A percentile compares a stretch with the other conserved stretches of the same genome.
Conservation (phyloP, 92 coral and sea anemone genomes). For the Parazoanthus swiftii region DNA sequence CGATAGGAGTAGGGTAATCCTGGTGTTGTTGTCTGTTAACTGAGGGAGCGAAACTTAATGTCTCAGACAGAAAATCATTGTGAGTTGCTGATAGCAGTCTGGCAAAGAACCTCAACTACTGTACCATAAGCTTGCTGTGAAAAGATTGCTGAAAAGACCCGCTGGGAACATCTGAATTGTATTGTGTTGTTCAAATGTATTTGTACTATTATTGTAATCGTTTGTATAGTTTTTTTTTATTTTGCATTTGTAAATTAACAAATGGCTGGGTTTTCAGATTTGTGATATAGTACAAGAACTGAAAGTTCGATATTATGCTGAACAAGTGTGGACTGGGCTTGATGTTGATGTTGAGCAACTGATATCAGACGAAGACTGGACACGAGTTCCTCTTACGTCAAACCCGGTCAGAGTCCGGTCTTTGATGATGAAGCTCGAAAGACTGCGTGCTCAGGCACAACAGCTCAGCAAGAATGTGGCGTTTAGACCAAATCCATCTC, state of each 20-base stretch:
- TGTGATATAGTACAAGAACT: slow-evolving; percentile 66
- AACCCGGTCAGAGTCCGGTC: slow-evolving; percentile 60
- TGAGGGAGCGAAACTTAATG: too few species aligned
- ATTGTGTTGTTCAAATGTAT: background rate
- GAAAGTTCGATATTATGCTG: slow-evolving; percentile 73
- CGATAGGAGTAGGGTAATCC: too few species aligned
- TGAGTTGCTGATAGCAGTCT: too few species aligned
- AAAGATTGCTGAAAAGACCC: too few species aligned
- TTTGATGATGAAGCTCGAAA: slow-evolving; percentile 50
- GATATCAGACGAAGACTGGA: slow-evolving; percentile 40
- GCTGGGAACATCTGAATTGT: too few species aligned
- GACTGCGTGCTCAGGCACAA: slow-evolving; percentile 37
- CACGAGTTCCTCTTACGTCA: slow-evolving; percentile 56
- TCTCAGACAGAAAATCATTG: too few species aligned
- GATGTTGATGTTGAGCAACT: slow-evolving; percentile 42
- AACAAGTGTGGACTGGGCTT: slow-evolving; percentile 81
- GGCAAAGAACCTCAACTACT: too few species aligned
- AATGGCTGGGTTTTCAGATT: slow-evolving; percentile 50
- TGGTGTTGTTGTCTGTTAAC: too few species aligned
- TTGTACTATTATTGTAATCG: background rate
- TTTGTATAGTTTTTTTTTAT: background rate
- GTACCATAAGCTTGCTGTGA: too few species aligned
- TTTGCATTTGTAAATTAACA: background rate
- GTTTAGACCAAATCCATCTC: slow-evolving; percentile 76
- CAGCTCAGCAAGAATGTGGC: slow-evolving; percentile 62